Conservation (phyloP, 1,140 invertebrate genomes). For the Teleopsis dalmanni region DNA sequence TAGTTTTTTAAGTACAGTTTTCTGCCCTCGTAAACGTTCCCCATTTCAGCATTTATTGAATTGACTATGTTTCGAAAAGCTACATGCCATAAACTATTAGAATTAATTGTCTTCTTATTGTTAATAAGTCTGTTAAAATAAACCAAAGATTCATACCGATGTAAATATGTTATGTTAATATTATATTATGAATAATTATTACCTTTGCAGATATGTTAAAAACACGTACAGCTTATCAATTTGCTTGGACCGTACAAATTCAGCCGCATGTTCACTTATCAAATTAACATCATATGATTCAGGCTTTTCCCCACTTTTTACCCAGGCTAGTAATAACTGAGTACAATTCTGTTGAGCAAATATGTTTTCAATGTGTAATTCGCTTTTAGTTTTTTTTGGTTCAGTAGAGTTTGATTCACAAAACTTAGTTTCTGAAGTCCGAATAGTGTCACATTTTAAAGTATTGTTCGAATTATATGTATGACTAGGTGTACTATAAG, state of each 20-base stretch:
- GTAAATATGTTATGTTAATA: too few relatives aligned
- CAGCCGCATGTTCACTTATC: slow-evolving; percentile 37
- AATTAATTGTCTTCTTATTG: not conserved
- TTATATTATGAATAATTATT: too few relatives aligned
- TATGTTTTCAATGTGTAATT: slow-evolving; percentile 9
- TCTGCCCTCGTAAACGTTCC: too few relatives aligned
- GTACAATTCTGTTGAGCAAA: slow-evolving; percentile 10
- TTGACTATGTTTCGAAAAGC: not conserved
- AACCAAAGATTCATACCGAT: too few relatives aligned
- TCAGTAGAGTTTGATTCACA: too few relatives aligned
- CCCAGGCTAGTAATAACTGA: slow-evolving; percentile 43
- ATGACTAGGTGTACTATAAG: too few relatives aligned
- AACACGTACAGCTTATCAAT: slow-evolving; percentile 23
- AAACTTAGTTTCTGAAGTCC: too few relatives aligned
- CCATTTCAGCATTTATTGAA: too few relatives aligned
- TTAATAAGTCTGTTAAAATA: not conserved
- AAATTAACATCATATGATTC: slow-evolving; percentile 41
- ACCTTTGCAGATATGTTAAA: slow-evolving; percentile 43
- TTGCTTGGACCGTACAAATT: slow-evolving; percentile 4
- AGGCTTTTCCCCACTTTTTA: slow-evolving; percentile 32
- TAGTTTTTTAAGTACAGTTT: too few relatives aligned
- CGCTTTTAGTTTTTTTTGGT: not conserved
- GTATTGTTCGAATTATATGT: too few relatives aligned
- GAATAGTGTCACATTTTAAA: too few relatives aligned
- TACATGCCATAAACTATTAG: not conserved